These are phyloP conservation scores for Lanistes nyassanus DNA, from an alignment of 1,140 invertebrate species.

Conservation along the genomic window DNA sequence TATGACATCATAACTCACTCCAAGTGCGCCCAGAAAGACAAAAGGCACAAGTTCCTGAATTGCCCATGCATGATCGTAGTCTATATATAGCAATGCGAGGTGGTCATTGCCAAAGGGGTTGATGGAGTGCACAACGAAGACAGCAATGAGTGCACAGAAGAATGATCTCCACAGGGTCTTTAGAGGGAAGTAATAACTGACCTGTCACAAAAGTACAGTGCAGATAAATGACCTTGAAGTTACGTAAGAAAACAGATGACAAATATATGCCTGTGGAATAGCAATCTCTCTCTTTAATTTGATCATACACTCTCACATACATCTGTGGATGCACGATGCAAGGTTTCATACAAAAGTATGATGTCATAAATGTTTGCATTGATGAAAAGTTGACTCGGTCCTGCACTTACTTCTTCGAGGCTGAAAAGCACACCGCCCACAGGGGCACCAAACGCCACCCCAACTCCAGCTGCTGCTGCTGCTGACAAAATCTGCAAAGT, in stretches of 20 bases:
- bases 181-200: conserved; percentile 98
- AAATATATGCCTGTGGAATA: too few relatives aligned
- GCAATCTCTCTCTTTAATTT: too few relatives aligned
- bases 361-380: too few relatives aligned
- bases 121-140: conserved; percentile 95
- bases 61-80: conserved; percentile 99
- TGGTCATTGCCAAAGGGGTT: conserved; percentile 99
- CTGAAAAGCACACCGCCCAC: conserved; percentile 78
- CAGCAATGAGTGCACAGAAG: conserved; percentile 98
- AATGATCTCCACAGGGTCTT: conserved; percentile 99
- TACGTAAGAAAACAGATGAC: too few relatives aligned
- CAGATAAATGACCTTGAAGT: too few relatives aligned
- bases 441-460: conserved; percentile 98
- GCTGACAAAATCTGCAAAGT: conserved; percentile 88
- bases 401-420: conserved; percentile 87
- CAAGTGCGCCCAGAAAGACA: conserved; percentile 93
- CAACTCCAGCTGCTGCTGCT: conserved; percentile 98
- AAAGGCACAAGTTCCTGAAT: conserved; percentile 98
- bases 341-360: neutral
- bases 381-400: neutral
- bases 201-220: conserved; percentile 70
- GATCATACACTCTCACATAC: too few relatives aligned
- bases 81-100: conserved; percentile 96
- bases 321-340: too few relatives aligned
- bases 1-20: conserved; percentile 75